Base-by-base conservation (phyloP, 2,797 vertebrate species). In the Pipistrellus kuhlii region DNA sequence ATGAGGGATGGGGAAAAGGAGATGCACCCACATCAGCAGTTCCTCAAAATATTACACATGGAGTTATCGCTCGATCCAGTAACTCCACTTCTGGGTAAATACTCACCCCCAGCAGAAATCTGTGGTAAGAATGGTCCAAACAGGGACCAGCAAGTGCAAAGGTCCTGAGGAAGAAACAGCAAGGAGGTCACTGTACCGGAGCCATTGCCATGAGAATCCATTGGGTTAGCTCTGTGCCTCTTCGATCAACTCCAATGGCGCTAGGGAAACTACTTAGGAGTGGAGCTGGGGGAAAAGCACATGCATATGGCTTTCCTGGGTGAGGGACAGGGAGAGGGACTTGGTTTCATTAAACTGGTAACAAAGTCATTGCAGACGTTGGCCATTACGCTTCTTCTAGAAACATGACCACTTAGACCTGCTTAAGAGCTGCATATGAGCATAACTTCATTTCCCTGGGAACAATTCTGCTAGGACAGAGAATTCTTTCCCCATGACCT, bases 401-500 rank as follows among this genome's bases (percentile, higher is more conserved):
- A 55, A 69, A 71, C 12, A n/a, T 71, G 71, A 90, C 44, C 44
- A 51, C 64, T 77, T 90, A 92, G 68, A n/a, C 11, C 25, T 62
- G 57, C 25, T 5, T 44, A 72, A 91, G n/a, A 57, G 55, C 41
- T 84, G 21, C 55, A 13, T 64, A 77, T 92, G 94, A 93, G 64
- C 48, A 64, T 18, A 77, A 38, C n/a, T 88, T 85, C 78, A 77
- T 86, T 88, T 96, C 80, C 96, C 76, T 92, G 80, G 90, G 92
- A 92, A 89, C 48, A 53, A 12, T 75, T 88, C 27, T 95, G 94
- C 75, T 85, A 73, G 62, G 48, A 81, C 85, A 88, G 85, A 82
- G 55, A 91, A 95, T 95, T 86, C 93, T 89, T 95, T 72, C 89
- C 59, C 57, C 23, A 27, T 94, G 95, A 89, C 87, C 77, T 90